phyloP scores from a whole-genome alignment of 1,140 invertebrate genomes.

The Papilio glaucus region DNA sequence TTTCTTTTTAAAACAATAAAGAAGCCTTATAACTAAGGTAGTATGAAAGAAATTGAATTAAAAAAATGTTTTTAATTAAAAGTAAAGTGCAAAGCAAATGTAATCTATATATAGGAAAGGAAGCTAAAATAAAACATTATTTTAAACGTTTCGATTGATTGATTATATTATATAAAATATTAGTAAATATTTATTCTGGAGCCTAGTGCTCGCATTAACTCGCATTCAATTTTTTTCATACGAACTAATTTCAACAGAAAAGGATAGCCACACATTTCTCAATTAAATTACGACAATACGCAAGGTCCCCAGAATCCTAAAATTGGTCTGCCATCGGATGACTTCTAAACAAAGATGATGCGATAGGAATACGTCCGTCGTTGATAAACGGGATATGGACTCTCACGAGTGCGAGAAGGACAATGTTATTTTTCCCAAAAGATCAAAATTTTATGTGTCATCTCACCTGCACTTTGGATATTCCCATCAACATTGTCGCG shows the following conservation, averaged over 20 bases:
- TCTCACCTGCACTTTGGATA: conserved; percentile 84
- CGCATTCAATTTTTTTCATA: neutral
- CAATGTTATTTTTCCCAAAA: conserved; percentile 69
- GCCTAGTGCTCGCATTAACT: neutral
- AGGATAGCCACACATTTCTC: conserved; percentile 74
- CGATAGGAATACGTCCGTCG: conserved; percentile 58
- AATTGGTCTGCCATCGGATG: conserved; percentile 61
- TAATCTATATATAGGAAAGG: no score
- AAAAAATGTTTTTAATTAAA: no score
- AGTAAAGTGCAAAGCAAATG: no score
- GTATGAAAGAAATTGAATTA: no score
- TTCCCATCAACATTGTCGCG: conserved; percentile 85
- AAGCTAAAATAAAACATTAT: no score
- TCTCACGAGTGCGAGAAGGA: conserved; percentile 63
- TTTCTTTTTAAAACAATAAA: no score
- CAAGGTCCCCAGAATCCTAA: conserved; percentile 60
- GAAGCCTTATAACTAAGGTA: no score
- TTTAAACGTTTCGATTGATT: no score
- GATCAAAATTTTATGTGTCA: conserved; percentile 57
- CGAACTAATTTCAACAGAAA: conserved; percentile 50
- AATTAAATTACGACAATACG: conserved; percentile 72
- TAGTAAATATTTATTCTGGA: no score
- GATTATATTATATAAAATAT: no score
- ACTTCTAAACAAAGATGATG: conserved; percentile 80
- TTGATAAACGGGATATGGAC: conserved; percentile 44